Conservation (phyloP, 1,140 invertebrate species). For the Bombus affinis region DNA sequence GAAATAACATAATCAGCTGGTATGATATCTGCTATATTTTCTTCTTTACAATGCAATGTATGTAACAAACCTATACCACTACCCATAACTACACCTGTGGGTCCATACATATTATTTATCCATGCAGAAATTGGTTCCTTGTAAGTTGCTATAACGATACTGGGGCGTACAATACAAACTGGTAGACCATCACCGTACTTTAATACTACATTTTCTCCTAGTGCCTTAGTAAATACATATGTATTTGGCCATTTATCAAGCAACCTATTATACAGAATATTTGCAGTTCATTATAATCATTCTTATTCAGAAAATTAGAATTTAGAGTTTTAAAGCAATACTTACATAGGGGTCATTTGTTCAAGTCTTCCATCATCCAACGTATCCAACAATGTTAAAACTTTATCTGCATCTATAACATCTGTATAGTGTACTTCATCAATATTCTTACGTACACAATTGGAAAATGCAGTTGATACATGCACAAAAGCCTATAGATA, state of each 20-base stretch:
- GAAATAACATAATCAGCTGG: constrained; percentile 95
- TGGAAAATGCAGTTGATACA: constrained; percentile 88
- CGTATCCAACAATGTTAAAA: constrained; percentile 78
- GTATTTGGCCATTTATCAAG: constrained; percentile 92
- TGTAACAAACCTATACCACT: constrained; percentile 90
- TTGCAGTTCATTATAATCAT: not conserved
- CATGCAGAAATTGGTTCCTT: constrained; percentile 89
- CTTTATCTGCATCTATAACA: constrained; percentile 79
- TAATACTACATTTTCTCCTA: constrained; percentile 89
- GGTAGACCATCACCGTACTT: constrained; percentile 88
- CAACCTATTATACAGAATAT: constrained; percentile 80
- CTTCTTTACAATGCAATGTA: constrained; percentile 85
- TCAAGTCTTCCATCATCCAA: constrained; percentile 77
- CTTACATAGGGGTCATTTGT: constrained; percentile 79
- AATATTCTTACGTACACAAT: constrained; percentile 85
- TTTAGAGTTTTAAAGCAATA: constrained; percentile 2
- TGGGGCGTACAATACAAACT: constrained; percentile 87
- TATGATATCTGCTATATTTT: constrained; percentile 90
- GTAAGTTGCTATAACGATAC: constrained; percentile 90
- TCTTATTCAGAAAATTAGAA: not conserved
- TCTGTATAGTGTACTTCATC: constrained; percentile 84
- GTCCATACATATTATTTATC: constrained; percentile 94
- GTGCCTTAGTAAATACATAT: constrained; percentile 92
- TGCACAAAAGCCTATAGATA: constrained; percentile 74
- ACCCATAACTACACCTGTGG: constrained; percentile 86